Evolutionary conservation across 2,888 invertebrate genomes (phyloP).

Genomic region (Stenodera caucasica): DNA sequence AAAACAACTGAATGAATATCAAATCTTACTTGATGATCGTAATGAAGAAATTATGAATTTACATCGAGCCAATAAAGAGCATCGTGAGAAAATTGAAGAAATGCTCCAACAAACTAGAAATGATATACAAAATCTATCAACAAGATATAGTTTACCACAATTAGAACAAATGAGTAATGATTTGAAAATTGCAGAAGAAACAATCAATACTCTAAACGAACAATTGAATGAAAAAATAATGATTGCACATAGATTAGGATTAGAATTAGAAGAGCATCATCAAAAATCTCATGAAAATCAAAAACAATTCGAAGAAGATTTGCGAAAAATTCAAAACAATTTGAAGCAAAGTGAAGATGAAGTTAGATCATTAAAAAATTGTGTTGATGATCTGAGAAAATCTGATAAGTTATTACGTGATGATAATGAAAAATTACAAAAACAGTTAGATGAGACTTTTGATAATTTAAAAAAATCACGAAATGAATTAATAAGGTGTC

Average conservation of each 20-base stretch:
- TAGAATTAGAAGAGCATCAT: constrained; percentile 13
- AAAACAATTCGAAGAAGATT: constrained; percentile 30
- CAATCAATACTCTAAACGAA: constrained; percentile 36
- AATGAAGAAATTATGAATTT: constrained; percentile 41
- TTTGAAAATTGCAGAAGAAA: constrained; percentile 38
- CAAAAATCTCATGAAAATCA: constrained; percentile 32
- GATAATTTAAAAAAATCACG: constrained; percentile 16
- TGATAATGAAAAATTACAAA: constrained; percentile 18
- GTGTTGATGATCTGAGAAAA: constrained; percentile 27
- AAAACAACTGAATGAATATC: constrained; percentile 41
- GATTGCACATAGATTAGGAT: constrained; percentile 23
- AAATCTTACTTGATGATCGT: constrained; percentile 40
- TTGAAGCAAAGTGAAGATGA: constrained; percentile 28
- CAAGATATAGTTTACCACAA: constrained; percentile 46
- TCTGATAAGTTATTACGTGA: constrained; percentile 6
- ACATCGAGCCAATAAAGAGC: constrained; percentile 41
- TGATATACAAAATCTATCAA: constrained; percentile 44
- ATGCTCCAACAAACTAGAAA: constrained; percentile 44
- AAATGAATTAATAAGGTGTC: neutral
- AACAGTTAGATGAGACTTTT: constrained; percentile 21
- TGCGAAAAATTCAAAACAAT: constrained; percentile 32
- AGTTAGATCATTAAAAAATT: constrained; percentile 27
- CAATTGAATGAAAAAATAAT: constrained; percentile 32
- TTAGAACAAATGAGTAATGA: constrained; percentile 45
- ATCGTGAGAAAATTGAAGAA: constrained; percentile 45